Base-by-base conservation (phyloP, 1,140 invertebrate genomes). In the Drosophila nikananu region DNA sequence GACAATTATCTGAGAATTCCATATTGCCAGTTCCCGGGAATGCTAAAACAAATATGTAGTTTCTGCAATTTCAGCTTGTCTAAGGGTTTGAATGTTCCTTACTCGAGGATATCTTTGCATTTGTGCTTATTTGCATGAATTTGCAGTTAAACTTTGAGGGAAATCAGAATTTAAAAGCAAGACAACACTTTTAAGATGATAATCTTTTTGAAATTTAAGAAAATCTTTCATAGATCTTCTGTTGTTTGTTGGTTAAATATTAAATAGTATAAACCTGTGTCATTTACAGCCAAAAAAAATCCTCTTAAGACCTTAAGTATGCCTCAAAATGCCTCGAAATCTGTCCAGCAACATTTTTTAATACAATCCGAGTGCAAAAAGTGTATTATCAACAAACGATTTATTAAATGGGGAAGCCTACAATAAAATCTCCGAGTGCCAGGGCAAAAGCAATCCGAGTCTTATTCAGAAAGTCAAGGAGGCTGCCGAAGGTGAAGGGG, bases 371-470 rank as follows among this genome's bases (percentile, higher is more conserved):
- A 79, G 64, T 66, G 63, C 46, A 46, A 59, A 66, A 81, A 81
- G 46, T 81, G 74, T 84, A 81, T 81, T 78, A 90, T 81, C 81
- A 81, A 90, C 84, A 90, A 89, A 79, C 84, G 70, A 90, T 89
- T 89, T 89, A 90, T 81, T 62, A 86, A 90, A 89, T 81, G 81
- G 63, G 54, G 76, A 78, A 84, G 68, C 70, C 70, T 37, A 57
- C 86, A 84, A 79, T 90, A 89, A 89, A 89, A 84, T 84, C 68
- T 39, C 15, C 23, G 30, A 51, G 37, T 23, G 35, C 46, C 60
- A 63, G 17, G 30, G 3, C 48, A 46, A 32, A 46, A 25, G 32
- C 39, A 37, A 58, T 65, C 52, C 74, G 42, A 23, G 19, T 39
- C 19, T 66, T 35, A 27, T 57, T 32, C 21, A 9, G 19, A 46